phyloP scores from a whole-genome alignment of 2,888 invertebrate genomes.

The Macroteleia sp. region DNA sequence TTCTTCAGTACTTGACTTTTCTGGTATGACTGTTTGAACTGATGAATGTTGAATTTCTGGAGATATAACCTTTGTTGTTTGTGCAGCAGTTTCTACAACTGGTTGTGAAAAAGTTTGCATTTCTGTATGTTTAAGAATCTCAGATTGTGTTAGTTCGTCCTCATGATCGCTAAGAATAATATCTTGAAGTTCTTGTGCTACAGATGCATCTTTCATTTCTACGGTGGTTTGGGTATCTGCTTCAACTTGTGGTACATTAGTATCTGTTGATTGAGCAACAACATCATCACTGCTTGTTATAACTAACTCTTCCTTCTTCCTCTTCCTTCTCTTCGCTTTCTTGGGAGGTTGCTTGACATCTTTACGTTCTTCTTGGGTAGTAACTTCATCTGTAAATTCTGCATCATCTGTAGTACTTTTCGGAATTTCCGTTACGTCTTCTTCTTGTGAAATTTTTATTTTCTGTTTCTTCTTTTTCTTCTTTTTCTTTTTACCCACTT shows the following conservation, averaged over 20 bases:
- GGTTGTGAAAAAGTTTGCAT: conserved; percentile 87
- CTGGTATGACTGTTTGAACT: conserved; percentile 84
- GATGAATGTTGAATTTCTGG: conserved; percentile 84
- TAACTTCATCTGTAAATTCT: conserved; percentile 82
- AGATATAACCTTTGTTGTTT: conserved; percentile 70
- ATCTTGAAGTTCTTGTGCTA: conserved; percentile 61
- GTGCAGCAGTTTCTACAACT: conserved; percentile 83
- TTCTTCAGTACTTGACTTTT: conserved; percentile 78
- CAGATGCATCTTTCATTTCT: conserved; percentile 71
- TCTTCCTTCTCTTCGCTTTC: conserved; percentile 84
- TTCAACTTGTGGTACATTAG: conserved; percentile 82
- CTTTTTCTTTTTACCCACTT: conserved; percentile 84
- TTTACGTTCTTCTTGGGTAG: conserved; percentile 77
- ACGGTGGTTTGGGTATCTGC: conserved; percentile 74
- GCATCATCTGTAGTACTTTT: conserved; percentile 79
- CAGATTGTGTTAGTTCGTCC: conserved; percentile 79
- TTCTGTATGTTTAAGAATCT: conserved; percentile 83
- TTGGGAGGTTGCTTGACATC: conserved; percentile 68
- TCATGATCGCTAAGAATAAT: conserved; percentile 54
- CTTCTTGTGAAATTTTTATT: conserved; percentile 85
- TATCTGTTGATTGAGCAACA: conserved; percentile 73
- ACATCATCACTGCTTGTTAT: conserved; percentile 60
- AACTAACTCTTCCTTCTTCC: conserved; percentile 78
- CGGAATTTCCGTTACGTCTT: conserved; percentile 84
- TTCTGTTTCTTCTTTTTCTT: conserved; percentile 84